A percentile compares a stretch with the other conserved stretches of the same genome.
phyloP scores from a whole-genome alignment of 1,140 invertebrate genomes.

The Lycorma delicatula region DNA sequence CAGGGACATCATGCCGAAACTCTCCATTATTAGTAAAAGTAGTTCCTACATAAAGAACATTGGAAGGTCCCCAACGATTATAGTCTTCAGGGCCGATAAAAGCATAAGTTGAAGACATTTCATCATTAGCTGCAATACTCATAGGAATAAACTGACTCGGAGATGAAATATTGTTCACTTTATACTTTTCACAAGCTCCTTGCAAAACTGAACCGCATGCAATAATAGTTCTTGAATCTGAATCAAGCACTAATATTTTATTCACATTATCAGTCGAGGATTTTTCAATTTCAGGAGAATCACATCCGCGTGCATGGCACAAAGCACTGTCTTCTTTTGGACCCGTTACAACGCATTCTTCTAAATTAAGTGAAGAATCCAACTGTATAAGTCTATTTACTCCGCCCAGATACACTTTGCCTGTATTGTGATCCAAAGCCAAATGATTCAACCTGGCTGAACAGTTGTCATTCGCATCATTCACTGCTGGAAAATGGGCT shows the following conservation, averaged over 20 bases:
- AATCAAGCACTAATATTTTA: slow-evolving; percentile 84
- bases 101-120: slow-evolving; percentile 81
- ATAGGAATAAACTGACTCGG: slow-evolving; percentile 63
- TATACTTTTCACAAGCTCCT: slow-evolving; percentile 81
- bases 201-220: slow-evolving; percentile 81
- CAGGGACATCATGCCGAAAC: slow-evolving; percentile 88
- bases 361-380: slow-evolving; percentile 38
- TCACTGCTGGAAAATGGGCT: slow-evolving; percentile 18
- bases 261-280: slow-evolving; percentile 75
- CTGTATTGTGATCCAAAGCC: slow-evolving; percentile 41
- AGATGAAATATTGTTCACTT: slow-evolving; percentile 68
- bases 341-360: slow-evolving; percentile 43
- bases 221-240: slow-evolving; percentile 68
- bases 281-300: slow-evolving; percentile 50
- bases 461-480: slow-evolving; percentile 14
- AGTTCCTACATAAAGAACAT: slow-evolving; percentile 88
- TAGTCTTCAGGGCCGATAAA: slow-evolving; percentile 90
- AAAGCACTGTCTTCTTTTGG: slow-evolving; percentile 76
- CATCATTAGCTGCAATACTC: slow-evolving; percentile 85
- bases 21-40: slow-evolving; percentile 89
- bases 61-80: slow-evolving; percentile 57
- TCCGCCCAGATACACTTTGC: slow-evolving; percentile 48
- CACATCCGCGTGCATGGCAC: slow-evolving; percentile 78
- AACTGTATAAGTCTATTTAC: slow-evolving; percentile 50
- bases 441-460: slow-evolving; percentile 37